Base-by-base conservation (phyloP, 2,797 vertebrate species). In the Anguilla pacifica region DNA sequence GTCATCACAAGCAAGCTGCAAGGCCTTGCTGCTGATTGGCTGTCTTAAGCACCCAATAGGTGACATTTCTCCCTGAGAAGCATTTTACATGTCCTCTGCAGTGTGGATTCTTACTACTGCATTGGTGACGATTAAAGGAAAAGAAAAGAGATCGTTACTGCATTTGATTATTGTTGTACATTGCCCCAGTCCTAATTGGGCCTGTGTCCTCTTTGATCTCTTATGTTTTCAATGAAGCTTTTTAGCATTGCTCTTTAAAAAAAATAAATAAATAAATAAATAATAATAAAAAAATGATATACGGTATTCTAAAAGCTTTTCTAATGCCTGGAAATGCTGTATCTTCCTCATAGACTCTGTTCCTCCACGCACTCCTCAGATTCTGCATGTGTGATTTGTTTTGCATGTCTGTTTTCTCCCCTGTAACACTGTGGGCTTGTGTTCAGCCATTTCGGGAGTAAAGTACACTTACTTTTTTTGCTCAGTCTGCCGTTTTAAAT, bases 321-420 rank as follows among this genome's bases (percentile, higher is more conserved):
- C 88, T 89, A 90, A 84, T 83, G 82, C 2, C 92, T 92, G 91
- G 92, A 61, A 94, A 94, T 96, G 94, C 93, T 95, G 95, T 93
- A 90, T 91, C 94, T 94, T 43, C 87, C 31, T 89, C 88, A 92
- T 92, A 86, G 90, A 92, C 90, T 59, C 57, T 61, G 59, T 15
- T 57, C 55, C 86, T 67, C 91, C 92, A 67, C 85, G 90, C 92
- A 17, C 28, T 49, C 7, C 22, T 91, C 92, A 90, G 90, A 92
- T 90, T 95, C 92, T 97, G 97, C 97, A 98, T 98, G 97, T 94
- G 94, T 97, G 94, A 93, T 92, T 94, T 91, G 94, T 93, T 96
- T 94, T 96, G 97, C 97, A 98, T 98, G 97, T 93, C 91, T 95
- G 91, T 94, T 83, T 89, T 57, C 88, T 22, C 22, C 59, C 11